These are phyloP conservation scores for Gymnarchus niloticus DNA, from an alignment of 2,113 vertebrate species.

Conservation along the genomic window DNA sequence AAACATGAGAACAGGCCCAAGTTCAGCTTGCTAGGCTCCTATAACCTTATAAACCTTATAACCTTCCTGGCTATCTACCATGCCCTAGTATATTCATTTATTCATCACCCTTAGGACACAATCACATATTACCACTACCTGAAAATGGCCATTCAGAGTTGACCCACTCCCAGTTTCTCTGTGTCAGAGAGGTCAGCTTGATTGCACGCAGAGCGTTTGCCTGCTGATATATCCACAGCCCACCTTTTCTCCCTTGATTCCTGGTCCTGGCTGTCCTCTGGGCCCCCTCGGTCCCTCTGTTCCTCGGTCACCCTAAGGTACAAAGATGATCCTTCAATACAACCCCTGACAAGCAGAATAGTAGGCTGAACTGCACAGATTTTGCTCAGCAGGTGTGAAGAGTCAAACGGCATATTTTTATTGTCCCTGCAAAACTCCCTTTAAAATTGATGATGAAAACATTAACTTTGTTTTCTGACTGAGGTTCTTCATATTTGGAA, in stretches of 20 bases:
- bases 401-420: too few relatives aligned
- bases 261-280: constrained; percentile 69
- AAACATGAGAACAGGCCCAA: not conserved
- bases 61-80: constrained; percentile 16
- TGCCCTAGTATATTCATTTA: not conserved
- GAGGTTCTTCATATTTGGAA: too few relatives aligned
- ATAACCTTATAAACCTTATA: constrained; percentile 25
- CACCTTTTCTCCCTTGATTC: constrained; percentile 84
- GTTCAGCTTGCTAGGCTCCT: constrained; percentile 23
- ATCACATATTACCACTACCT: constrained; percentile 14
- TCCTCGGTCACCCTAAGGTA: constrained; percentile 72
- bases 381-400: too few relatives aligned
- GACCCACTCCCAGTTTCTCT: constrained; percentile 35
- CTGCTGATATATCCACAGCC: constrained; percentile 52
- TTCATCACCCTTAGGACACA: not conserved
- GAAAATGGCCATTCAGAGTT: constrained; percentile 37
- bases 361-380: too few relatives aligned
- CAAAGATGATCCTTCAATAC: constrained; percentile 33
- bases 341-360: not conserved
- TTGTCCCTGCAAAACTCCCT: too few relatives aligned
- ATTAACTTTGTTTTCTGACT: too few relatives aligned
- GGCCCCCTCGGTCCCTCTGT: constrained; percentile 73
- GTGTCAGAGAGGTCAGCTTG: constrained; percentile 36
- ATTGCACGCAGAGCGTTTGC: constrained; percentile 36
- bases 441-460: too few relatives aligned